Conservation (phyloP, 2,888 invertebrate genomes). For the Limenitis camilla region DNA sequence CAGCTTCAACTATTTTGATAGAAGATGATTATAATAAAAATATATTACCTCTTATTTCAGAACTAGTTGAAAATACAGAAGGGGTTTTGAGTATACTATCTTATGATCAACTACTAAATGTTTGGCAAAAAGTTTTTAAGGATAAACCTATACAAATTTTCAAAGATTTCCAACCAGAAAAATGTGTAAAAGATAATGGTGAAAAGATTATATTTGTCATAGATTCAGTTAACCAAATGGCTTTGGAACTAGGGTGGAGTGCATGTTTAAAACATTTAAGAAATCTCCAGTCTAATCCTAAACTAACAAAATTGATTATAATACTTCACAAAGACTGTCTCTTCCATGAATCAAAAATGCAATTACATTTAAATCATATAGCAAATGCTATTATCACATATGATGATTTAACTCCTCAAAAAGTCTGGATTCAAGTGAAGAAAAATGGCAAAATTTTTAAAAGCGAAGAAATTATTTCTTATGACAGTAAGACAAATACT, state of each 20-base stretch:
- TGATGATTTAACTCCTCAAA: constrained; percentile 35
- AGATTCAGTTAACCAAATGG: constrained; percentile 64
- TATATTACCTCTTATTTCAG: constrained; percentile 45
- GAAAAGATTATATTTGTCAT: constrained; percentile 46
- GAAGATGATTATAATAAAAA: constrained; percentile 58
- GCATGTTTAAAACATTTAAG: constrained; percentile 42
- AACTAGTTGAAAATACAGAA: constrained; percentile 39
- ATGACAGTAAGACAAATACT: constrained; percentile 44
- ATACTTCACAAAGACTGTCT: constrained; percentile 70
- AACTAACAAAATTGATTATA: constrained; percentile 47
- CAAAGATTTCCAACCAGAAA: constrained; percentile 35
- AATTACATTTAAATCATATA: constrained; percentile 63
- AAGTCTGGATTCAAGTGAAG: constrained; percentile 56
- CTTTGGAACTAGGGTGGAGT: constrained; percentile 51
- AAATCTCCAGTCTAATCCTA: constrained; percentile 33
- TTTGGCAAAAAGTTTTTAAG: constrained; percentile 49
- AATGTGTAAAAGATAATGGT: constrained; percentile 30
- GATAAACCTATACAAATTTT: constrained; percentile 34
- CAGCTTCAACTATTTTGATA: constrained; percentile 49
- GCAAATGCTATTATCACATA: constrained; percentile 51
- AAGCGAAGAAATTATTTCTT: constrained; percentile 53
- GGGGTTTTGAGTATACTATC: constrained; percentile 41
- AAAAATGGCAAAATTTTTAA: constrained; percentile 71
- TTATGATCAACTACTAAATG: constrained; percentile 47
- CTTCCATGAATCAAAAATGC: constrained; percentile 48